Percentiles rank a stretch among this genome's conserved stretches.
Evolutionary conservation across 2,797 vertebrate species (phyloP).

Genomic region (Ctenopoma kingsleyae): DNA sequence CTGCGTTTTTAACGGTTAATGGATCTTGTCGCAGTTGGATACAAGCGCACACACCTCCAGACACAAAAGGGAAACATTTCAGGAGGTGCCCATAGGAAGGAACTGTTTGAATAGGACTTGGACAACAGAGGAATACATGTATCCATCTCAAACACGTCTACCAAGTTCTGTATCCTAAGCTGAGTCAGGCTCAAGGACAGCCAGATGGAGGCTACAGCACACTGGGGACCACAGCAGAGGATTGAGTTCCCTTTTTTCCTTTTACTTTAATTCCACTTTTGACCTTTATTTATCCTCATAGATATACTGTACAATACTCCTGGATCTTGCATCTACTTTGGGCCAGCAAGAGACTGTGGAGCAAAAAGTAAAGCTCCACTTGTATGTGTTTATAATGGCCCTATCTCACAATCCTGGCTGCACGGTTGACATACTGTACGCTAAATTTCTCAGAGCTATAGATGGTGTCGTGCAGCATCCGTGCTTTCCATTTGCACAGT

Average conservation of each 20-base stretch:
- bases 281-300: constrained; percentile 33
- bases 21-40: constrained; percentile 19
- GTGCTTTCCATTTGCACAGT: constrained; percentile 58
- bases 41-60: constrained; percentile 39
- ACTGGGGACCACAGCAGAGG: constrained; percentile 56
- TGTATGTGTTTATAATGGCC: constrained; percentile 53
- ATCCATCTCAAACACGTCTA: constrained; percentile 30
- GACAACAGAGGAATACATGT: constrained; percentile 37
- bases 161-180: constrained; percentile 20
- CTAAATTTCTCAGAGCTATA: constrained; percentile 38
- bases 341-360: constrained; percentile 52
- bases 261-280: constrained; percentile 24
- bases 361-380: constrained; percentile 36
- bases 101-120: constrained; percentile 20
- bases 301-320: constrained; percentile 17
- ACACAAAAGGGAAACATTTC: constrained; percentile 53
- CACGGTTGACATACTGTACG: constrained; percentile 46
- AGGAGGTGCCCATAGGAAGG: constrained; percentile 31
- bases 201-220: constrained; percentile 45
- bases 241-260: constrained; percentile 5
- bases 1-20: neutral
- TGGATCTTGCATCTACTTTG: constrained; percentile 34
- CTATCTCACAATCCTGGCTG: constrained; percentile 41
- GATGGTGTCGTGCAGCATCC: constrained; percentile 39
- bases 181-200: constrained; percentile 18